Conservation (phyloP, 2,888 invertebrate genomes). For the Rotaria socialis region DNA sequence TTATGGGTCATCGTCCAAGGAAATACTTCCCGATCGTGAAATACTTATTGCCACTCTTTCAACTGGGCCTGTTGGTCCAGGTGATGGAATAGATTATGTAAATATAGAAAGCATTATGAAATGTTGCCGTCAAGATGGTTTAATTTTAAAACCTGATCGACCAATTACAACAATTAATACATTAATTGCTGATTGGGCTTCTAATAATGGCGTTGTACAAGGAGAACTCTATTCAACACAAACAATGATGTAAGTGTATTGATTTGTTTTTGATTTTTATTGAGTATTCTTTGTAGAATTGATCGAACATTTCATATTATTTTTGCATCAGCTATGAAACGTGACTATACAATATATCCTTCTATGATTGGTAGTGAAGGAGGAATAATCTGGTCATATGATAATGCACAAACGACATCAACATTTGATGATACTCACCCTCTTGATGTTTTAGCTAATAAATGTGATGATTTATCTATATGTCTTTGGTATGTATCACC, state of each 20-base stretch:
- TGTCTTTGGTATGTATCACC: slow-evolving; percentile 33
- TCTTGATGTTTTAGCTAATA: not conserved
- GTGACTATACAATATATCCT: not conserved
- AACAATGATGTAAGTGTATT: not conserved
- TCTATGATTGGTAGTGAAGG: not conserved
- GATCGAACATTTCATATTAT: slow-evolving; percentile 24
- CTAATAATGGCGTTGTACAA: not conserved
- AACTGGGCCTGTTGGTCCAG: slow-evolving; percentile 54
- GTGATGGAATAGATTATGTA: slow-evolving; percentile 51
- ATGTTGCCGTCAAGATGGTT: slow-evolving; percentile 48
- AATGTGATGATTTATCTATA: not conserved
- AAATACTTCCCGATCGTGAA: not conserved
- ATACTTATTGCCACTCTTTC: slow-evolving; percentile 46
- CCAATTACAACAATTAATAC: slow-evolving; percentile 50
- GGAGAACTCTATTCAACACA: slow-evolving; percentile 35
- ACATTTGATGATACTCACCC: not conserved
- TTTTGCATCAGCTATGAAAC: slow-evolving; percentile 28
- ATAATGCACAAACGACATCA: not conserved
- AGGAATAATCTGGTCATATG: not conserved
- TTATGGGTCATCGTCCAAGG: slow-evolving; percentile 48
- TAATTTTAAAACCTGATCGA: slow-evolving; percentile 44
- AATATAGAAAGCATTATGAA: slow-evolving; percentile 51
- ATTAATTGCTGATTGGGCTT: slow-evolving; percentile 3
- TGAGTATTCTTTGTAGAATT: not conserved
- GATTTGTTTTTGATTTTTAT: not conserved